phyloP scores from a whole-genome alignment of 2,888 invertebrate genomes.

The Neelides folsomi region DNA sequence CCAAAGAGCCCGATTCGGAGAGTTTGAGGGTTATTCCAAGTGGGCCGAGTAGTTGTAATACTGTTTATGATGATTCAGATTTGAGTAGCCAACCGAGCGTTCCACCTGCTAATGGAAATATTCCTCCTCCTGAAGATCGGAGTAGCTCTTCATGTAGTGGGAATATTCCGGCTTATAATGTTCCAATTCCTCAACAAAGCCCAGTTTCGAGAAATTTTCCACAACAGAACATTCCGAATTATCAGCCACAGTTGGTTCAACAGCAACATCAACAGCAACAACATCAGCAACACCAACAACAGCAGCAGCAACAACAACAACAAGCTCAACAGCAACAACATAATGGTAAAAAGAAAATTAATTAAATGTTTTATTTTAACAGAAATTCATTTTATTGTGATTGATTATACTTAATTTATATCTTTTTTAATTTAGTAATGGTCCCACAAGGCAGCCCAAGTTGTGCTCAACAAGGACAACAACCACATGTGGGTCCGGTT shows the following conservation, averaged over 20 bases:
- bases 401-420: no score
- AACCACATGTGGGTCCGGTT: no score
- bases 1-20: slow-evolving; percentile 31
- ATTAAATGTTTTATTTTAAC: no score
- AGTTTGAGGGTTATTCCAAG: slow-evolving; percentile 32
- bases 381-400: no score
- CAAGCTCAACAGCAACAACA: slow-evolving; percentile 1
- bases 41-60: slow-evolving; percentile 32
- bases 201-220: not conserved
- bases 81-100: slow-evolving; percentile 30
- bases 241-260: slow-evolving; percentile 7
- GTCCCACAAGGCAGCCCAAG: no score
- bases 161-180: slow-evolving; percentile 4
- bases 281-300: slow-evolving; percentile 11
- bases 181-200: not conserved
- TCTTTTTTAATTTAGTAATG: no score
- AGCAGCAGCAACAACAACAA: slow-evolving; percentile 19
- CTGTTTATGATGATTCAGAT: slow-evolving; percentile 28
- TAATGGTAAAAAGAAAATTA: not conserved
- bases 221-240: slow-evolving; percentile 1
- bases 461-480: no score
- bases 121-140: slow-evolving; percentile 16
- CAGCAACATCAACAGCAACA: slow-evolving; percentile 13
- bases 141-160: slow-evolving; percentile 31
- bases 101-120: slow-evolving; percentile 19